Percentiles rank a stretch among this genome's conserved stretches.
These are phyloP conservation scores for Alca torda DNA, from an alignment of 2,797 vertebrate species.

Conservation along the genomic window DNA sequence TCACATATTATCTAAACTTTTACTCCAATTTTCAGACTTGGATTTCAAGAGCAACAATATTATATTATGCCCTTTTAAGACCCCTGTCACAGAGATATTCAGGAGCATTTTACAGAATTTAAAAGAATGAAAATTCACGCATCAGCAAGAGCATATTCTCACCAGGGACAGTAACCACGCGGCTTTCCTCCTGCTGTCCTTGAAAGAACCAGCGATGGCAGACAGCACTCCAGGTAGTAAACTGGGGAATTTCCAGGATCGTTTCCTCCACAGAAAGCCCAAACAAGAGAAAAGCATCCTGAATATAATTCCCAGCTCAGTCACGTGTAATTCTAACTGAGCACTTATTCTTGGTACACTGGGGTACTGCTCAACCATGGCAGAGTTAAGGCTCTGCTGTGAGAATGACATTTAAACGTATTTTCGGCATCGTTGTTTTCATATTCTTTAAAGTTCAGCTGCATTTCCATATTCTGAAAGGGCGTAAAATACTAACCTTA, in stretches of 20 bases:
- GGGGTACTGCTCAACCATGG: neutral
- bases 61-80: neutral
- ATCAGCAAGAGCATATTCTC: neutral
- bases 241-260: neutral
- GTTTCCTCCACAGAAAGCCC: neutral
- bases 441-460: constrained; percentile 10
- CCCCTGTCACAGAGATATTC: neutral
- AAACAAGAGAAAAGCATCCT: neutral
- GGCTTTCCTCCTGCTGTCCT: neutral
- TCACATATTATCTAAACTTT: neutral
- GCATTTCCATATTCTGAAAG: neutral
- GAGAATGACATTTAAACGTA: constrained; percentile 3
- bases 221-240: neutral
- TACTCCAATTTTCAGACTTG: neutral
- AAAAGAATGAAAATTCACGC: neutral
- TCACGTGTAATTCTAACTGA: neutral
- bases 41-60: neutral
- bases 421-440: neutral
- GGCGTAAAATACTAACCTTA: neutral
- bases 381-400: neutral
- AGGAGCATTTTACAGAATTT: neutral
- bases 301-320: neutral
- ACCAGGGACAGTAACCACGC: neutral
- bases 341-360: neutral
- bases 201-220: neutral